These are phyloP conservation scores for Anisognathus igniventris DNA, from an alignment of 2,797 vertebrate species.

Conservation along the genomic window DNA sequence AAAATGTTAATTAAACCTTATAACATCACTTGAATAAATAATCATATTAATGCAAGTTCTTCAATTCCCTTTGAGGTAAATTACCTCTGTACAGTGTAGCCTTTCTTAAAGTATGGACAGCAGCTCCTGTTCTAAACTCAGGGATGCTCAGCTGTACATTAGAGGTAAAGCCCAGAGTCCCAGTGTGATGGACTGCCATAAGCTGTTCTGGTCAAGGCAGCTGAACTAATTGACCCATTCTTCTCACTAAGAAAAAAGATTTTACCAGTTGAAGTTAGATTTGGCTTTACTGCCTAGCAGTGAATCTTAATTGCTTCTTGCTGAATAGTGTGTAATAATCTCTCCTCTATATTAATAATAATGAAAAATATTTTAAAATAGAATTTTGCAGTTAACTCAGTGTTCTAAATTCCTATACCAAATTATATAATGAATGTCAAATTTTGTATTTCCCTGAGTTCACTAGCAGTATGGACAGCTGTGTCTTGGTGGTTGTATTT, in stretches of 20 bases:
- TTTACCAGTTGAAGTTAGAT: not conserved
- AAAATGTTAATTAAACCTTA: not conserved
- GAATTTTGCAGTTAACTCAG: not conserved
- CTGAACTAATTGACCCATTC: not conserved
- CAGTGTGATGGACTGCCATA: rapidly evolving
- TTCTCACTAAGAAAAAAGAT: not conserved
- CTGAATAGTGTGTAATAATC: not conserved
- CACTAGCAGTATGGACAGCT: not conserved
- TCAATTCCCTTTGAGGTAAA: not conserved
- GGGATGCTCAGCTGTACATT: not conserved
- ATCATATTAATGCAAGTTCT: not conserved
- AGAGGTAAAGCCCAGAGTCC: not conserved
- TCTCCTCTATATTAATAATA: not conserved
- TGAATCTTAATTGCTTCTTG: not conserved
- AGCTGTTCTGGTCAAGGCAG: not conserved
- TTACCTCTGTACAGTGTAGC: not conserved
- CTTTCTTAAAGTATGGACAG: not conserved
- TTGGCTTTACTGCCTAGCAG: not conserved
- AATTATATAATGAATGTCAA: not conserved
- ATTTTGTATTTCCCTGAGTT: not conserved
- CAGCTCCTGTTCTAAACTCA: not conserved
- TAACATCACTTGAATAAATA: not conserved
- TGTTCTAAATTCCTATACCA: not conserved
- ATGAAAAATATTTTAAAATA: not conserved
- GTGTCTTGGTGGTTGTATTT: not conserved